Base-by-base conservation (phyloP, 2,113 vertebrate genomes). In the Chloropsis cyanopogon region DNA sequence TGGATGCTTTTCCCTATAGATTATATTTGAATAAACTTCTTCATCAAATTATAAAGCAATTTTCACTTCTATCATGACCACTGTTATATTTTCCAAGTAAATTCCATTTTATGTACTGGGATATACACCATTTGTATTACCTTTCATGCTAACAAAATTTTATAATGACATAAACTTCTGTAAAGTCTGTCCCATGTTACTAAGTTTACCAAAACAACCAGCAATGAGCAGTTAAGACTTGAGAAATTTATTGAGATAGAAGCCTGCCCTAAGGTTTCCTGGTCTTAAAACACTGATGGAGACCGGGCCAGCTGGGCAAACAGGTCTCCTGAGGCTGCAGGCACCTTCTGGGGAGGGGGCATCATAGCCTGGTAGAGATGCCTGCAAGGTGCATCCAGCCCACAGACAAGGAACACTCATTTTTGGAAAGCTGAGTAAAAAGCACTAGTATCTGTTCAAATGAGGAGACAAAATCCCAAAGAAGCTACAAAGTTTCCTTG, bases 141-240 rank as follows among this genome's bases (percentile, higher is more conserved):
- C 24, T 77, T 76, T 60, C 37, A 60, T 1, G 1, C 8, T 42
- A 76, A 66, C 9, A 68, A 37, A 23, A 68, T 54, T 64, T 46
- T 61, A 24, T 49, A 52, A 11, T 18, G 25, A 46, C 18, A 59
- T 16, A 61, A 35, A 39, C 10, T 10, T 86, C 50, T 31, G 11
- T 37, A 60, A 88, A 79, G 21, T 47, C 23, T 49, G 3, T 31
- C 26, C n/a, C 46, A 33, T 0, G 0, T 72, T 68, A 71, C 10
- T 69, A 35, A 84, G 22, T 26, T 42, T 18, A 73, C 10, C 12
- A 72, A 90, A 86, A 86, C 7, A 73, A 83, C 33, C 9, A 77
- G 17, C 2, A 65, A 50, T 11, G 4, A 66, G 39, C 15, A 4
- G 7, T 10, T 42, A 49, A 63, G 9, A 14, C 24, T 31, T 33